A percentile compares a stretch with the other conserved stretches of the same genome.
phyloP scores from a whole-genome alignment of 2,797 vertebrate species.

The Pseudochirops corinnae region DNA sequence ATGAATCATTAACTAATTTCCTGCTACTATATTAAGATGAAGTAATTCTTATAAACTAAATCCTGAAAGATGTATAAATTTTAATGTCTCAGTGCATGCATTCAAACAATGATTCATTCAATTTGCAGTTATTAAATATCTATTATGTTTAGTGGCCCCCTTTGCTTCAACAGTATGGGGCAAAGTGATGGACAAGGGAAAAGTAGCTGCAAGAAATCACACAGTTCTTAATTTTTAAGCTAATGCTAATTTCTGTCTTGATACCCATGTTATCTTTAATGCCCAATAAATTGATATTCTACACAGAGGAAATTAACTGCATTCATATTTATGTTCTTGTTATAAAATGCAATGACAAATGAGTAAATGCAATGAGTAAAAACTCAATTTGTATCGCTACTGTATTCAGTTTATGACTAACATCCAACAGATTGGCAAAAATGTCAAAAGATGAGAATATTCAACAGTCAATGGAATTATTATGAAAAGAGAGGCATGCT shows the following conservation, averaged over 20 bases:
- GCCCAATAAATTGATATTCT: background rate
- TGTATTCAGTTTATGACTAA: background rate
- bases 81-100: background rate
- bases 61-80: background rate
- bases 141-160: background rate
- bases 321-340: background rate
- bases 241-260: background rate
- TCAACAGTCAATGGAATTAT: background rate
- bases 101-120: background rate
- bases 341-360: background rate
- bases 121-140: background rate
- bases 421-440: background rate
- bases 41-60: constrained; percentile 48
- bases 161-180: background rate
- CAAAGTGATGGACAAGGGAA: background rate
- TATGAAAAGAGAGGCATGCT: background rate
- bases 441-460: background rate
- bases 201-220: background rate
- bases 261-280: background rate
- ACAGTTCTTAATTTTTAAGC: background rate
- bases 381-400: background rate
- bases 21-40: constrained; percentile 36
- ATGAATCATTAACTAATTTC: constrained; percentile 58
- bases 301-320: background rate
- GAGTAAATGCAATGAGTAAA: background rate